Evolutionary conservation across 2,888 invertebrate species (phyloP).

Genomic region (Drosophila limbata): DNA sequence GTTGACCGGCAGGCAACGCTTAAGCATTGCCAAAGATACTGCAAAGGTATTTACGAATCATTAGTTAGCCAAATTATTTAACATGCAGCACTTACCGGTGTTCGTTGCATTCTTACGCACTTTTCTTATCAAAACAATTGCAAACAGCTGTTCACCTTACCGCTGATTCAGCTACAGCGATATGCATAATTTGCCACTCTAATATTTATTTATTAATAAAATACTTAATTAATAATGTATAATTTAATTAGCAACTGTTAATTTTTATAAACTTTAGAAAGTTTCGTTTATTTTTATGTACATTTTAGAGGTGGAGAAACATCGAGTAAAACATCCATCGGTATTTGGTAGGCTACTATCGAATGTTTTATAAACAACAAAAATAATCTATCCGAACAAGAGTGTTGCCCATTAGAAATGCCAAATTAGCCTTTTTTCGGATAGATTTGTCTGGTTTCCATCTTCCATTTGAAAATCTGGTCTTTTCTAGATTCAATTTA

Average conservation of each 20-base stretch:
- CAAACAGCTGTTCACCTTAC: conserved; percentile 40
- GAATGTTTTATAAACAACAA: too few species aligned
- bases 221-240: neutral
- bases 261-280: conserved; percentile 3
- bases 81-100: conserved; percentile 32
- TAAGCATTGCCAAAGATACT: conserved; percentile 19
- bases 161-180: neutral
- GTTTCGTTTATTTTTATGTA: neutral
- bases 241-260: conserved; percentile 10
- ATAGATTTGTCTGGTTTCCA: too few species aligned
- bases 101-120: conserved; percentile 29
- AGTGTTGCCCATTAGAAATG: too few species aligned
- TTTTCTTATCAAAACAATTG: conserved; percentile 9
- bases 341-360: too few species aligned
- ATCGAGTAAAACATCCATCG: too few species aligned
- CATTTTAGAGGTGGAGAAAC: too few species aligned
- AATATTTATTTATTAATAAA: neutral
- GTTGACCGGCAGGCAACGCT: conserved; percentile 3
- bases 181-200: neutral
- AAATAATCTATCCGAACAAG: too few species aligned
- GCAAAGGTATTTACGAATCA: too few species aligned
- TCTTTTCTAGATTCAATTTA: too few species aligned
- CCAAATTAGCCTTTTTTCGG: too few species aligned
- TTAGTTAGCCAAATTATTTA: neutral
- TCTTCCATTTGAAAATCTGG: too few species aligned